Evolutionary conservation across 2,888 invertebrate genomes (phyloP).

Genomic region (Seira musarum): DNA sequence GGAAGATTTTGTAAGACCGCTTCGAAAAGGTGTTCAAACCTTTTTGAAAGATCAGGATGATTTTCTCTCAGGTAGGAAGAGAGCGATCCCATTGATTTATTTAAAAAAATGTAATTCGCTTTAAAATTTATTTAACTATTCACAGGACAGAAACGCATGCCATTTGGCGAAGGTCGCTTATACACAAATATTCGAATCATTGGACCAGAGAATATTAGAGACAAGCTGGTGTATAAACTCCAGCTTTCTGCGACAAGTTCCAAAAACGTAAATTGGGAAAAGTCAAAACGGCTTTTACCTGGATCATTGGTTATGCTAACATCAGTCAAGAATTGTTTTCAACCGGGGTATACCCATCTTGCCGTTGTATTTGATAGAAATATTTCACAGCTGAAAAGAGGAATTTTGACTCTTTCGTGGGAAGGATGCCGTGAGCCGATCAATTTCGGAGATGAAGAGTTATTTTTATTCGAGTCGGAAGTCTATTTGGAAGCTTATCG

Average conservation of each 20-base stretch:
- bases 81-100: no score
- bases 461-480: constrained; percentile 83
- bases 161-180: constrained; percentile 64
- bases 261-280: constrained; percentile 73
- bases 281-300: constrained; percentile 78
- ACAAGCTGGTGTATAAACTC: constrained; percentile 58
- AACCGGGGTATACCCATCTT: constrained; percentile 76
- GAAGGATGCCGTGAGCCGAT: constrained; percentile 62
- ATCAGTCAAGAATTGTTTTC: constrained; percentile 77
- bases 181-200: constrained; percentile 61
- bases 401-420: constrained; percentile 73
- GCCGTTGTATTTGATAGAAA: constrained; percentile 80
- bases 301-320: constrained; percentile 85
- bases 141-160: constrained; percentile 63
- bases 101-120: no score
- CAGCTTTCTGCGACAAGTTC: constrained; percentile 70
- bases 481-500: constrained; percentile 88
- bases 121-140: no score
- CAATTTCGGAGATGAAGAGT: constrained; percentile 71
- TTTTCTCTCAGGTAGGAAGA: constrained; percentile 46
- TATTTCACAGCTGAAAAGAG: constrained; percentile 75
- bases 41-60: constrained; percentile 74
- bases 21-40: constrained; percentile 79
- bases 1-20: constrained; percentile 85
- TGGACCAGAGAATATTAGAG: constrained; percentile 52